Evolutionary conservation across 2,888 invertebrate genomes (phyloP).

Genomic region (Resseliella maxima): DNA sequence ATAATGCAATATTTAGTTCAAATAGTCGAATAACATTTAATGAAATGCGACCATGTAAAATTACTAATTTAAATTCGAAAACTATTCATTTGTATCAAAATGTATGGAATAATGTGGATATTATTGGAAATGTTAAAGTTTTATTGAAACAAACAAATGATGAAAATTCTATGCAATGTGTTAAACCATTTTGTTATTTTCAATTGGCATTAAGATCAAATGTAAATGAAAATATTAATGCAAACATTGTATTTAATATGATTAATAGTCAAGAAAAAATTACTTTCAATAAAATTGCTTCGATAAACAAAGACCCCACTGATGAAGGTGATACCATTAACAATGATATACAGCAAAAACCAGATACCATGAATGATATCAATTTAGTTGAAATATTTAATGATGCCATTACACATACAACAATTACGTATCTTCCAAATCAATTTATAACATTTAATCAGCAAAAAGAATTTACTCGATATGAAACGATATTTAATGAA

Average conservation of each 20-base stretch:
- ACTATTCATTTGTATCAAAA: background rate
- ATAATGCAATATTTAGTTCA: background rate
- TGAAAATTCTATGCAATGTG: background rate
- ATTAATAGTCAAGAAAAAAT: background rate
- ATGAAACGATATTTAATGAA: background rate
- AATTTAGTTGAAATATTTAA: background rate
- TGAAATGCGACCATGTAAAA: background rate
- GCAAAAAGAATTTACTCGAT: background rate
- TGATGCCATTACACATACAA: background rate
- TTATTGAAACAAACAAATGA: background rate
- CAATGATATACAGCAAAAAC: background rate
- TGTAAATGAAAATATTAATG: background rate
- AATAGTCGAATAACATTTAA: background rate
- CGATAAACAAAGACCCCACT: background rate
- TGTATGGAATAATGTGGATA: background rate
- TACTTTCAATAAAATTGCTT: background rate
- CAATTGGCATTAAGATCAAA: background rate
- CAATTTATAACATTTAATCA: background rate
- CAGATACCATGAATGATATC: background rate
- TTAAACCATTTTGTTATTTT: background rate
- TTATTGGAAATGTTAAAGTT: background rate
- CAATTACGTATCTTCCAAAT: too few species aligned
- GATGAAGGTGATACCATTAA: background rate
- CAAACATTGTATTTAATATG: background rate
- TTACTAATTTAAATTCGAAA: background rate